Evolutionary conservation across 1,140 invertebrate genomes (phyloP), one percentile per base, ranked within the genome.

Genomic region (Drosophila bocqueti): DNA sequence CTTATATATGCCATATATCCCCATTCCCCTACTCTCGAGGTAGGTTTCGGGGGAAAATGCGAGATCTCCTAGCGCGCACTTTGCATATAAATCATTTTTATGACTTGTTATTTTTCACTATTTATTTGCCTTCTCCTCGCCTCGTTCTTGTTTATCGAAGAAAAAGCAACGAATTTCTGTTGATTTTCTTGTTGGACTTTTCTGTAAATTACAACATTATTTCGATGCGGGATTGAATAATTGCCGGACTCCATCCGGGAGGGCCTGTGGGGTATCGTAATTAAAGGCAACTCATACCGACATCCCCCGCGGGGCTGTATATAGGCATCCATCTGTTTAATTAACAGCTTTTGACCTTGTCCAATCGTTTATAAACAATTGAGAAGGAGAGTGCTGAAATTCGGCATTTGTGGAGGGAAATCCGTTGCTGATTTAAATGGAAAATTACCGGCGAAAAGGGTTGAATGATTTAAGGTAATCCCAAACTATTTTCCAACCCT

Each of bases 31-130:
- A 4, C 38, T 42, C 21, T 42, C 21, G 31, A 34, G 31, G 10
- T 34, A 13, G 16, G 50, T 34, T 80, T 74, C 58, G 59, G 26
- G 24, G 18, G 24, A 45, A 29, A 45, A 29, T 24, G 15, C 3
- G 29, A 34, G 43, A 66, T 50, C 76, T 80, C 58, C 57, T 55
- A 72, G 76, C 65, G 77, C 84, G 83, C 84, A 87, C 84, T 87
- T 87, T 87, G 84, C 84, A 87, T 87, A 87, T 87, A 87, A 87
- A 87, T 87, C 84, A 87, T 89, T 87, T 89, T 87, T 87, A 89
- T 87, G 84, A 87, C 84, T 87, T 81, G 84, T 87, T 89, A 87
- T 87, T 87, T 87, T 84, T 89, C 85, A 87, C 84, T 89, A 89
- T 87, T 87, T 87, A 83, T 84, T 87, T 87, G 77, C 24, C 68